Evolutionary conservation across 2,113 vertebrate species (phyloP).

Genomic region (Centropus unirufus): DNA sequence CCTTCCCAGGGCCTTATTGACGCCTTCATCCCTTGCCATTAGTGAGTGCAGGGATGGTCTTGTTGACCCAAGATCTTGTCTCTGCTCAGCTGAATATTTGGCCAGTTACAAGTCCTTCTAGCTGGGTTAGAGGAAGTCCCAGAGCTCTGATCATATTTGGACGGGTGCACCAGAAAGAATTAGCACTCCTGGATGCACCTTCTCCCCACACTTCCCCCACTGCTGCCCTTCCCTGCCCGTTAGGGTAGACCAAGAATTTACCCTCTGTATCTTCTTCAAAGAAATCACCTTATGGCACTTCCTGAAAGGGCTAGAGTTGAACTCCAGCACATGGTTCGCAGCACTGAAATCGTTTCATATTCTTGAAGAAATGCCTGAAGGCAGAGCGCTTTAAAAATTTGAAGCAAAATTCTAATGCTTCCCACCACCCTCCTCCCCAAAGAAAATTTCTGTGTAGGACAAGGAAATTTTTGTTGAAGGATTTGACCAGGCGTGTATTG

Average conservation of each 20-base stretch:
- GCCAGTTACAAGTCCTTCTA: fast-evolving
- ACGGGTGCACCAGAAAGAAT: not conserved
- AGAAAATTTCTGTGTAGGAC: not conserved
- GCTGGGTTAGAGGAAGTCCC: not conserved
- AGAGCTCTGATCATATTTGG: not conserved
- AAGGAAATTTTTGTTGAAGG: not conserved
- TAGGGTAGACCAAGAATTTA: not conserved
- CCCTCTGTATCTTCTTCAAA: not conserved
- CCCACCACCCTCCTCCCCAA: fast-evolving
- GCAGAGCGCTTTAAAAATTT: not conserved
- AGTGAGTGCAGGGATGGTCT: not conserved
- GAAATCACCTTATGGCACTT: not conserved
- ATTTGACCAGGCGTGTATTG: not conserved
- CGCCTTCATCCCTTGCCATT: not conserved
- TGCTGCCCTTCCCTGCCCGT: not conserved
- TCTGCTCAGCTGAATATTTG: not conserved
- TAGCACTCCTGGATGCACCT: not conserved
- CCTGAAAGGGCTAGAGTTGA: not conserved
- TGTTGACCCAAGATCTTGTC: not conserved
- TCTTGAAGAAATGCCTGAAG: not conserved
- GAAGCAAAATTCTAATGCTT: not conserved
- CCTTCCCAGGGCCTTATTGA: not conserved
- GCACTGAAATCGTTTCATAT: not conserved
- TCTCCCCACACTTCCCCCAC: not conserved
- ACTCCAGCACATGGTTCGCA: not conserved